Base-by-base conservation (phyloP, 2,797 vertebrate species). In the Karalla daura region DNA sequence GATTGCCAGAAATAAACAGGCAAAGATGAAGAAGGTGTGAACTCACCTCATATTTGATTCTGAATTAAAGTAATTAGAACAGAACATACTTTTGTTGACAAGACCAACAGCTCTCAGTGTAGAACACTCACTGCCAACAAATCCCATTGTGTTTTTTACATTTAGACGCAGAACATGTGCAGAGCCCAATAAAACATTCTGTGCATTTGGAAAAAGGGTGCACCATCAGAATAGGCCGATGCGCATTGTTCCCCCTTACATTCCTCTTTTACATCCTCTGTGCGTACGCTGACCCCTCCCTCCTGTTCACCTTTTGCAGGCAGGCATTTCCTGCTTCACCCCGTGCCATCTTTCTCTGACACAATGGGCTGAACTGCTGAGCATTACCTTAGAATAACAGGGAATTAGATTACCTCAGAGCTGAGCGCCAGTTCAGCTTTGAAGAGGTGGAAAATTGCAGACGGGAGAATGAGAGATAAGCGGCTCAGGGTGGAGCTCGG, bases 261-360 rank as follows among this genome's bases (percentile, higher is more conserved):
- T 40, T 63, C 46, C 50, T 40, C 46, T 45, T 12, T 8, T 20
- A n/a, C 32, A 53, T 28, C 25, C 50, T 66, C 7, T 23, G n/a
- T 50, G 5, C 63, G 49, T 68, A 71, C n/a, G n/a, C n/a, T n/a
- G 70, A 74, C 55, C n/a, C 51, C 63, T 46, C 43, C 3, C 23
- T 40, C 32, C 49, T 40, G 24, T 56, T 63, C 44, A 62, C 13
- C 44, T 86, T 55, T 83, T 83, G 79, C 69, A 73, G 70, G 53
- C 70, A 56, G 70, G 52, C 49, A 72, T 79, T 89, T 88, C 80
- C 85, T 78, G 45, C 37, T 23, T 20, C n/a, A 50, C 37, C 53
- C 32, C 27, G 4, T 68, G 54, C 62, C 33, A 49, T 72, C 69
- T 44, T 24, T 67, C 35, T 28, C 2, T 49, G 55, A 60, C 46